Percentiles rank a stretch among this genome's conserved stretches.
These are phyloP conservation scores for Callaeas wilsoni DNA, from an alignment of 2,113 vertebrate species.

Conservation along the genomic window DNA sequence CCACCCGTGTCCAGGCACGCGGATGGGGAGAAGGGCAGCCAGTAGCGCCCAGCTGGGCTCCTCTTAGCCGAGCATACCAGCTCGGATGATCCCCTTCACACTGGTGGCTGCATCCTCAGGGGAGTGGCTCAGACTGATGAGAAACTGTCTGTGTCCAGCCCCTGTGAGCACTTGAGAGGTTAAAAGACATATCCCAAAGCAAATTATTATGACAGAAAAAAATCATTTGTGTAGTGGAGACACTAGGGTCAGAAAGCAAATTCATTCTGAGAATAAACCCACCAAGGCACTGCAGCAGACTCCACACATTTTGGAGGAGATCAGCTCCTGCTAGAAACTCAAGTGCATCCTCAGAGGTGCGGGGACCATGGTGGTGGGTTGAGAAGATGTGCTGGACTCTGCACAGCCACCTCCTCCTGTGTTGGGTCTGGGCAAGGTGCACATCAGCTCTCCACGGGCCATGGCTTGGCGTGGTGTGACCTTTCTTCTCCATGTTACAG, in stretches of 20 bases:
- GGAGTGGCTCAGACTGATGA: not conserved
- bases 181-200: not conserved
- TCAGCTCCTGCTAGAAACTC: not conserved
- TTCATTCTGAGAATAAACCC: not conserved
- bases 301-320: accelerated
- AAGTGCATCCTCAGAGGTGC: not conserved
- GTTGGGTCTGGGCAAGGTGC: not conserved
- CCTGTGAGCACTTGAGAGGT: not conserved
- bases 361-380: accelerated
- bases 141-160: not conserved
- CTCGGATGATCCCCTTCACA: not conserved
- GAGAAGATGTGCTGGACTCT: not conserved
- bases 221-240: not conserved
- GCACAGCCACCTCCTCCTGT: accelerated
- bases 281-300: not conserved
- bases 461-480: accelerated
- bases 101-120: accelerated
- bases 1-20: not conserved
- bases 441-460: not conserved
- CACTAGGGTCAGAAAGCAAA: not conserved
- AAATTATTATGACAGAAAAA: not conserved
- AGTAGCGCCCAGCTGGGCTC: not conserved
- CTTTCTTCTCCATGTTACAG: not conserved
- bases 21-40: conserved; percentile 3
- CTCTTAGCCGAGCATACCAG: accelerated